These are phyloP conservation scores for Hydractinia echinata DNA, from an alignment of 30 jellyfish, hydroid and myxozoan genomes.

Conservation along the genomic window DNA sequence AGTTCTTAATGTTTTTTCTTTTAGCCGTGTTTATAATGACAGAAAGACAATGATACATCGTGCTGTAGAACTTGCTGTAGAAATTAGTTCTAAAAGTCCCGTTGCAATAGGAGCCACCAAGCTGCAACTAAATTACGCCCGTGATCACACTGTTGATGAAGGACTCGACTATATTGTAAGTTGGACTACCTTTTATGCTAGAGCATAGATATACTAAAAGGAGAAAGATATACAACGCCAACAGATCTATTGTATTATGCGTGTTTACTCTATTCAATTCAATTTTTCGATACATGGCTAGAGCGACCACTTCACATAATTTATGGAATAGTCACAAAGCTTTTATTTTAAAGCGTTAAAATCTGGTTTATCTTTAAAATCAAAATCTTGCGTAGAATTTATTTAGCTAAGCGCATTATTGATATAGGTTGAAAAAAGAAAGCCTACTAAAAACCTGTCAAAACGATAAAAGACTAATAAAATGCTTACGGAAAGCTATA, in stretches of 20 bases:
- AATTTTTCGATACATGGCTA: no score
- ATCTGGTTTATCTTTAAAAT: neutral
- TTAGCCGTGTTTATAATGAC: conserved; percentile 56
- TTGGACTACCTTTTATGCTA: neutral
- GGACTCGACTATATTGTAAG: conserved; percentile 79
- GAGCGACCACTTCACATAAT: neutral
- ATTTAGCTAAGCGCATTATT: no score
- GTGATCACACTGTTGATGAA: conserved; percentile 79
- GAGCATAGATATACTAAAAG: neutral
- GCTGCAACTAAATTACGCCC: conserved; percentile 56
- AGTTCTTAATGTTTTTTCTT: neutral
- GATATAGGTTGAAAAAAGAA: no score
- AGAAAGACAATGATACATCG: conserved; percentile 54
- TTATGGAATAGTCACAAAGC: no score
- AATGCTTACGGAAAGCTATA: no score
- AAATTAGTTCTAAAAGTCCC: conserved; percentile 82
- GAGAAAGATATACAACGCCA: no score
- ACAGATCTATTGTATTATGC: no score
- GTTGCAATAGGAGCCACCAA: conserved; percentile 75
- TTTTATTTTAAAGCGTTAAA: no score
- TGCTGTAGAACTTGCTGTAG: conserved; percentile 62
- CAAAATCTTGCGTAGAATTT: no score
- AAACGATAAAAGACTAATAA: no score
- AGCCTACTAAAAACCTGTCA: no score
- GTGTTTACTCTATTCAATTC: no score